Percentiles rank a stretch among this genome's conserved stretches.
Evolutionary conservation across 2,797 vertebrate genomes (phyloP).

Genomic region (Pseudochirops cupreus): DNA sequence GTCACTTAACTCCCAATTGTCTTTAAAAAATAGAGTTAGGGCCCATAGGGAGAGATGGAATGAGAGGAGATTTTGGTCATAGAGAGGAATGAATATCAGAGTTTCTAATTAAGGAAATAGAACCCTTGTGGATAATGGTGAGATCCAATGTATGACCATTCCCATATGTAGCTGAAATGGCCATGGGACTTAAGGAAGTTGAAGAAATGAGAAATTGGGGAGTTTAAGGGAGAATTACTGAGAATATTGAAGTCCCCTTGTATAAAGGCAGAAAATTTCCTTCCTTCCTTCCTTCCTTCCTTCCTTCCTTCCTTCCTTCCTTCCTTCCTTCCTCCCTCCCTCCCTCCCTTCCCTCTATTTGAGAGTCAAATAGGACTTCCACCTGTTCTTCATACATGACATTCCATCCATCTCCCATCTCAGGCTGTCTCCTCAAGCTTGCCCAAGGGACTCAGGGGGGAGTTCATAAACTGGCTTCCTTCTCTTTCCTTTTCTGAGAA

Average conservation of each 20-base stretch:
- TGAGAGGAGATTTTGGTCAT: not conserved
- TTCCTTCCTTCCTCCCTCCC: too few species aligned
- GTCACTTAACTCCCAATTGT: not conserved
- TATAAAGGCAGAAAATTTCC: not conserved
- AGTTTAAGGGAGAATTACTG: not conserved
- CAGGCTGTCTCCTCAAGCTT: not conserved
- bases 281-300: not conserved
- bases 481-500: not conserved
- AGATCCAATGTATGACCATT: not conserved
- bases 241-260: not conserved
- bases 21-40: too few species aligned
- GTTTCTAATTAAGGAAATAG: not conserved
- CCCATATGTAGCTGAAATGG: not conserved
- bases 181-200: not conserved
- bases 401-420: not conserved
- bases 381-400: not conserved
- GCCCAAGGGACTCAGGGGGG: not conserved
- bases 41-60: not conserved
- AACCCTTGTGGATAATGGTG: not conserved
- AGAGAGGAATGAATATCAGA: not conserved
- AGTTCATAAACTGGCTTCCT: not conserved
- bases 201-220: not conserved
- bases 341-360: not conserved
- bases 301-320: too few species aligned
- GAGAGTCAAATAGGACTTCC: not conserved